phyloP scores from a whole-genome alignment of 1,140 invertebrate species.

The Heterodera carotae region DNA sequence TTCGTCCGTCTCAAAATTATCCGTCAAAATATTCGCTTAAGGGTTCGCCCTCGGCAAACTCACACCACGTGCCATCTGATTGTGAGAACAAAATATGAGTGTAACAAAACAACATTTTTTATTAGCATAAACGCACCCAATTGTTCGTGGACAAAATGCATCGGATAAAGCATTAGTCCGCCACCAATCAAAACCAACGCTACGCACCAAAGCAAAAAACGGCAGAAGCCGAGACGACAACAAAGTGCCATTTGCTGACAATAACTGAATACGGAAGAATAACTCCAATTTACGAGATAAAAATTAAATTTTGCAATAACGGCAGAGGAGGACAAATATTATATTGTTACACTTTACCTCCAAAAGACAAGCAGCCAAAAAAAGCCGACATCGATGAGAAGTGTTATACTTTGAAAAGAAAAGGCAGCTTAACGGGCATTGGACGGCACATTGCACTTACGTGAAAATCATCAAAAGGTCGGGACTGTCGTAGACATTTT shows the following conservation, averaged over 20 bases:
- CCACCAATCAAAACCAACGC: constrained; percentile 45
- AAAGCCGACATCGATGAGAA: constrained; percentile 43
- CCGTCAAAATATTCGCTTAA: constrained; percentile 35
- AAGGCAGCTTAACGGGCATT: not conserved
- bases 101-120: not conserved
- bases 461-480: constrained; percentile 55
- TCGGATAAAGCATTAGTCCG: constrained; percentile 48
- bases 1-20: not conserved
- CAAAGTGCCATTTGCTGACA: constrained; percentile 45
- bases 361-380: constrained; percentile 47
- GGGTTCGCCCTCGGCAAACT: constrained; percentile 20
- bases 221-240: constrained; percentile 48
- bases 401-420: constrained; percentile 39
- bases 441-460: constrained; percentile 17
- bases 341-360: too few species aligned
- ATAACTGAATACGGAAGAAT: constrained; percentile 26
- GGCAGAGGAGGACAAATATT: too few species aligned
- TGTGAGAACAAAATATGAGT: not conserved
- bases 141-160: constrained; percentile 51
- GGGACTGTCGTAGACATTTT: constrained; percentile 52
- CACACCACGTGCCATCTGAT: constrained; percentile 32
- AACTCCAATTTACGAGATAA: not conserved
- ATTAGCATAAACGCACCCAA: constrained; percentile 1
- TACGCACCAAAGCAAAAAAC: constrained; percentile 45
- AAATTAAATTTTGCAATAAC: constrained; percentile 34